These are phyloP conservation scores for Gambusia holbrooki DNA, from an alignment of 2,113 vertebrate genomes.

Conservation along the genomic window DNA sequence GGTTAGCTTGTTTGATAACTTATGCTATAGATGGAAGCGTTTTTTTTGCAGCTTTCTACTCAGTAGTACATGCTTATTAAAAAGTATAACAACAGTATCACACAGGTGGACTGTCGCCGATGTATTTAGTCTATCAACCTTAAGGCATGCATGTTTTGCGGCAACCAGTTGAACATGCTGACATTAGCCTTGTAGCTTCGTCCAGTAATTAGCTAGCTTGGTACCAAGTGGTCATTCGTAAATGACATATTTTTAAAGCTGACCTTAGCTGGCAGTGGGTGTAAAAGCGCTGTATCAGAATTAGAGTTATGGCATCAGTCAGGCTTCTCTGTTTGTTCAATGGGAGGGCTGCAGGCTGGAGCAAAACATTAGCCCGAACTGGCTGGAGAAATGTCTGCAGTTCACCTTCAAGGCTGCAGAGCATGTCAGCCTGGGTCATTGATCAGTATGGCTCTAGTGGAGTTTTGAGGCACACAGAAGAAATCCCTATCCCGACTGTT, in stretches of 20 bases:
- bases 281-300: slow-evolving; percentile 8
- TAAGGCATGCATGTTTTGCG: background rate
- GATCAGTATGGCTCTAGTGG: slow-evolving; percentile 87
- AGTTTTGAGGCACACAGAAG: slow-evolving; percentile 82
- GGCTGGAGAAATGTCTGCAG: slow-evolving; percentile 35
- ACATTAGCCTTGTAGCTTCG: slow-evolving; percentile 26
- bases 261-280: slow-evolving; percentile 18
- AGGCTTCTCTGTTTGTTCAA: slow-evolving; percentile 38
- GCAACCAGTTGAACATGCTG: slow-evolving; percentile 17
- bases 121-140: background rate
- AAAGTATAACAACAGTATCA: background rate
- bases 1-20: slow-evolving; percentile 42
- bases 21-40: background rate
- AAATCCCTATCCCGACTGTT: slow-evolving; percentile 81
- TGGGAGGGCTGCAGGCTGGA: slow-evolving; percentile 21
- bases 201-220: slow-evolving; percentile 5
- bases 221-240: background rate
- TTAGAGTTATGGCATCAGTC: slow-evolving; percentile 37
- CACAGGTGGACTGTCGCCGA: background rate
- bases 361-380: slow-evolving; percentile 36
- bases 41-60: background rate
- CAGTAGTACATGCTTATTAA: background rate
- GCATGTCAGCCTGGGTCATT: slow-evolving; percentile 93
- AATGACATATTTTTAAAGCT: slow-evolving; percentile 13
- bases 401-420: slow-evolving; percentile 56